A percentile compares a stretch with the other conserved stretches of the same genome.
These are phyloP conservation scores for Periophthalmodon schlosseri DNA, from an alignment of 2,113 vertebrate genomes.

Conservation along the genomic window DNA sequence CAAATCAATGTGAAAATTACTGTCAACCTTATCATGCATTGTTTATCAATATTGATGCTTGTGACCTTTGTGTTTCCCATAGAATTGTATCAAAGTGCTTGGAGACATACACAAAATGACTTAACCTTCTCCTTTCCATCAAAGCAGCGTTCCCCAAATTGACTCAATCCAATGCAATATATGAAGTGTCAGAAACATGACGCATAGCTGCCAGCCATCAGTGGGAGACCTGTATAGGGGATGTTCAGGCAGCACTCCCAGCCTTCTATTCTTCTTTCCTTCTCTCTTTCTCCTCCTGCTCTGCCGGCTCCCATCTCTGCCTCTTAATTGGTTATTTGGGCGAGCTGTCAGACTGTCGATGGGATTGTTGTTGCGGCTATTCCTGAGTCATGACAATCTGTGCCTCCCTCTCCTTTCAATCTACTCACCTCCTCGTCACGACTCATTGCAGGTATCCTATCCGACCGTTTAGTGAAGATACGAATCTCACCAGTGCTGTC, in stretches of 20 bases:
- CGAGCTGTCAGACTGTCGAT: slow-evolving; percentile 56
- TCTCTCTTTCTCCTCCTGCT: slow-evolving; percentile 36
- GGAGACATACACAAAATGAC: slow-evolving; percentile 5
- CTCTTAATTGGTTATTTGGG: slow-evolving; percentile 72
- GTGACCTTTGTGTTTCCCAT: neutral
- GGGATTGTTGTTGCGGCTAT: slow-evolving; percentile 53
- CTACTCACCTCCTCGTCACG: slow-evolving; percentile 32
- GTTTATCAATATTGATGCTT: neutral
- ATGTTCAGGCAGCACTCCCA: slow-evolving; percentile 37
- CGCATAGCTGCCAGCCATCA: slow-evolving; percentile 51
- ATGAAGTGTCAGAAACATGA: slow-evolving; percentile 34
- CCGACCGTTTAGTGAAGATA: slow-evolving; percentile 29
- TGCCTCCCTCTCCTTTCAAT: slow-evolving; percentile 8
- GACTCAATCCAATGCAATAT: slow-evolving; percentile 25
- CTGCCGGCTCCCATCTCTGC: slow-evolving; percentile 41
- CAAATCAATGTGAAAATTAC: neutral
- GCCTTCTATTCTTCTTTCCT: slow-evolving; percentile 35
- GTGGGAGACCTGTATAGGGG: slow-evolving; percentile 41
- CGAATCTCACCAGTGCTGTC: slow-evolving; percentile 21
- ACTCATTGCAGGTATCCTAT: slow-evolving; percentile 25
- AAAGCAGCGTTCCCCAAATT: slow-evolving; percentile 25
- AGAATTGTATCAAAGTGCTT: neutral
- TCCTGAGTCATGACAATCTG: slow-evolving; percentile 50
- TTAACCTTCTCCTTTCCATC: slow-evolving; percentile 7
- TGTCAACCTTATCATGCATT: slow-evolving; percentile 3